Base-by-base conservation (phyloP, 2,113 vertebrate genomes). In the Megaceryle torquata region DNA sequence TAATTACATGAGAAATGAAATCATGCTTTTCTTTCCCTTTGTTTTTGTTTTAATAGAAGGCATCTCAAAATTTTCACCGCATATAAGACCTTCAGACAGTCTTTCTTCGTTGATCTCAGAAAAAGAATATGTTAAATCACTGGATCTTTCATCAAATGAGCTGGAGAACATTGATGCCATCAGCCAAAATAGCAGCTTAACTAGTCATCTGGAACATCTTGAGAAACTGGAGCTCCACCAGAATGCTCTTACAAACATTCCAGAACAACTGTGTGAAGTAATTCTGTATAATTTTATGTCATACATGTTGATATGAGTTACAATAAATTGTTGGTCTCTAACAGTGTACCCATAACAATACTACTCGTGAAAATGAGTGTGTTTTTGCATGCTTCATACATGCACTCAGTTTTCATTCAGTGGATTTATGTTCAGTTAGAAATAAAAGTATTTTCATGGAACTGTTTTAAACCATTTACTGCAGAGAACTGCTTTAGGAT, bases 121-220 rank as follows among this genome's bases (percentile, higher is more conserved):
- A 86, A 98, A 93, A 97, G 99, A 99, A 89, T 95, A 93, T 86
- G 99, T 99, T 96, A 98, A 97, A 44, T 98, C 99, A 68, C 93
- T 99, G 76, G 99, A 99, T 95, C 98, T 99, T 70, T 99, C 99
- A 8, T 99, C 98, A 44, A 99, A 99, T 88, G 99, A 99, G 85
- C 91, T 99, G 96, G 98, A 98, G 95, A 98, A 97, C 57, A 97
- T 99, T 67, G 98, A 98, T 87, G 98, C 98, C 86, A 96, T 99
- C 80, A 97, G 97, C 96, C 98, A 98, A 69, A 98, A 97, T 26
- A 96, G 93, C 43, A 89, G 89, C 16, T 95, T 99, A 82, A 98
- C 84, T 71, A 97, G 97, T 88, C 98, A 99, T 48, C 95, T 99
- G 87, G 98, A 98, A 85, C 98, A 98, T 60, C 97, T 99, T 28